phyloP scores from a whole-genome alignment of 2,888 invertebrate species.

The Orthosia gracilis region DNA sequence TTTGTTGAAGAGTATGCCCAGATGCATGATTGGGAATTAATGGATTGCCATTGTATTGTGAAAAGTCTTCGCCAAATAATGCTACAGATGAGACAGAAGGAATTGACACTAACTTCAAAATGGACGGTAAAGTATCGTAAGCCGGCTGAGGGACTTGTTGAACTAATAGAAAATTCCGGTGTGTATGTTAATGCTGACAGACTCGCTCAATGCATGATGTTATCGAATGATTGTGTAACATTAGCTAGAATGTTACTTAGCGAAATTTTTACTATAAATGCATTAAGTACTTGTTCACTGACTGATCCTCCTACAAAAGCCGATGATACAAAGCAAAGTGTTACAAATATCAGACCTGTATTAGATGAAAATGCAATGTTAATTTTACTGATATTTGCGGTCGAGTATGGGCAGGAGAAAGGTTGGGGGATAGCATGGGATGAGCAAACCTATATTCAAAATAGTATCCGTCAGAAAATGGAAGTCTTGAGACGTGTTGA shows the following conservation, averaged over 20 bases:
- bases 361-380: conserved; percentile 1
- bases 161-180: no score
- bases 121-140: no score
- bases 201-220: background rate
- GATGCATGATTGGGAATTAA: background rate
- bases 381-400: background rate
- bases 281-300: no score
- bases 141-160: no score
- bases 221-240: background rate
- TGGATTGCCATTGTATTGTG: conserved; percentile 3
- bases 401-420: background rate
- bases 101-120: no score
- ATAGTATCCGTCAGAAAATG: background rate
- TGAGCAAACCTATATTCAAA: background rate
- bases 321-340: no score
- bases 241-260: no score
- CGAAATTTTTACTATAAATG: no score
- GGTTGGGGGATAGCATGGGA: background rate
- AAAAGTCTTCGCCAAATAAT: background rate
- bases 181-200: background rate
- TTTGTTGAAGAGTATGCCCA: conserved; percentile 2
- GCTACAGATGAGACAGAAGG: background rate
- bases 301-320: background rate
- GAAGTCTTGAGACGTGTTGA: no score
- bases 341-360: background rate